Evolutionary conservation across 2,113 vertebrate species (phyloP).

Genomic region (Corvus moneduloides): DNA sequence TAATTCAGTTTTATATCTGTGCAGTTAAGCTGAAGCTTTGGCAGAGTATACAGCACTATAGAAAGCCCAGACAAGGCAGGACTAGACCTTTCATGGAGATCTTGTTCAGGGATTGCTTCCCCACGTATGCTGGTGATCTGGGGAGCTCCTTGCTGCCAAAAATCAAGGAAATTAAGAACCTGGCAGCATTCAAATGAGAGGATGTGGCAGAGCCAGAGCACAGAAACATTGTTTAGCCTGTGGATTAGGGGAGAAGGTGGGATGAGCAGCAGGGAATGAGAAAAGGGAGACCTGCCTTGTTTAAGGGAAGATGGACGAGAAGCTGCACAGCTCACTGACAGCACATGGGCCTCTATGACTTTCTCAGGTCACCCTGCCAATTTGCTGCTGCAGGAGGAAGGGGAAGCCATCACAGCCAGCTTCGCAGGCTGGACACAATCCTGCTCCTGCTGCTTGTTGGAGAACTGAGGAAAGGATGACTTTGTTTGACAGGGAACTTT

Average conservation of each 20-base stretch:
- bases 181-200: not conserved
- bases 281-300: not conserved
- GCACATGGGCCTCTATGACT: not conserved
- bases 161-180: not conserved
- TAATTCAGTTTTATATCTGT: not conserved
- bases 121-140: not conserved
- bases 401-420: not conserved
- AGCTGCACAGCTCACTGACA: not conserved
- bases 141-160: not conserved
- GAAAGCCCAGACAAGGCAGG: not conserved
- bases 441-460: not conserved
- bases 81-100: not conserved
- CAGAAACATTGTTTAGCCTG: not conserved
- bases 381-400: not conserved
- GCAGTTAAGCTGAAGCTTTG: not conserved
- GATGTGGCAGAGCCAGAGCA: not conserved
- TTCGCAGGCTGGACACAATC: not conserved
- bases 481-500: not conserved
- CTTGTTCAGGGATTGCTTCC: not conserved
- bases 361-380: not conserved
- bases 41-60: not conserved
- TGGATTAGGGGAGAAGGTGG: accelerated
- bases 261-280: not conserved
- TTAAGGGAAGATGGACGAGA: not conserved
- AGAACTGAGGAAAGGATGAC: not conserved